A percentile compares a stretch with the other conserved stretches of the same genome.
Conservation (phyloP, 2,113 vertebrate genomes). For the Trachemys scripta region DNA sequence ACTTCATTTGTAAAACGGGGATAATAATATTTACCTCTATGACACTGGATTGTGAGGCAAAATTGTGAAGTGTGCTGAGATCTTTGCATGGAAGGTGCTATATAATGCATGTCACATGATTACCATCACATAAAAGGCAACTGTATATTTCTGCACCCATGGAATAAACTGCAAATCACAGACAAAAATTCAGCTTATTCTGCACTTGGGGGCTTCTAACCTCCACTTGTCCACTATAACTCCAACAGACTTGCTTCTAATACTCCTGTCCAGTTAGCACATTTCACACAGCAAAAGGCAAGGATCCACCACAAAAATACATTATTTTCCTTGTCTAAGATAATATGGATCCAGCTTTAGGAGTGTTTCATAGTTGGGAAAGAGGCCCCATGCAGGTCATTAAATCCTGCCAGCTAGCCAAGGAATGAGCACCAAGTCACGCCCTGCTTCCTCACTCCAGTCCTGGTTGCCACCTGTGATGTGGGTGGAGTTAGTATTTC, state of each 20-base stretch:
- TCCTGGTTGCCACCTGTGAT: not conserved
- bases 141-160: not conserved
- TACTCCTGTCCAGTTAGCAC: not conserved
- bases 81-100: not conserved
- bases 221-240: not conserved
- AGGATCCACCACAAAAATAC: not conserved
- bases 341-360: not conserved
- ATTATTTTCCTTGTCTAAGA: not conserved
- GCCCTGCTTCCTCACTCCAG: not conserved
- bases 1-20: not conserved
- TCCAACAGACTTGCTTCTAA: too few species aligned
- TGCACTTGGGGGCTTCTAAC: not conserved
- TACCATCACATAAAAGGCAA: not conserved
- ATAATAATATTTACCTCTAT: fast-evolving
- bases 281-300: not conserved
- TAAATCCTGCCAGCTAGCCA: not conserved
- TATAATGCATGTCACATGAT: fast-evolving
- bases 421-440: not conserved
- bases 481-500: not conserved
- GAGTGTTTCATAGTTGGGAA: not conserved
- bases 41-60: not conserved
- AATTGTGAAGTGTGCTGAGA: not conserved
- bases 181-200: not conserved
- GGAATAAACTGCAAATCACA: not conserved
- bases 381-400: not conserved